Evolutionary conservation across 2,113 vertebrate species (phyloP).

Genomic region (Mixornis gularis): DNA sequence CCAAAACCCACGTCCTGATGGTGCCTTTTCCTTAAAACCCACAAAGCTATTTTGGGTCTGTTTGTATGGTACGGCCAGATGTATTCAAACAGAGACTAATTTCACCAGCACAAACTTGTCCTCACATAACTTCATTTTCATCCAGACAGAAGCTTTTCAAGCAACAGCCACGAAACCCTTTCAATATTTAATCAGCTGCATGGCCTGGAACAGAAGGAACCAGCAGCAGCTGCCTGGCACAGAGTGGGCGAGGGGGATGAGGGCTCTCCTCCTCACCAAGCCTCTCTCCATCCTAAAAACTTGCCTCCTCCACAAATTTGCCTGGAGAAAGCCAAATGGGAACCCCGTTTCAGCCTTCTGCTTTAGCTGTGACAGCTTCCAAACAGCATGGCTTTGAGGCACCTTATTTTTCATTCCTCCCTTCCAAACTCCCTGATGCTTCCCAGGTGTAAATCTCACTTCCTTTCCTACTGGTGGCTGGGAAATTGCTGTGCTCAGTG

Average conservation of each 20-base stretch:
- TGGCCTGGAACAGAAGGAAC: neutral
- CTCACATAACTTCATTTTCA: slow-evolving; percentile 18
- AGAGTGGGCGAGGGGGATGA: fast-evolving
- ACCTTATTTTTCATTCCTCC: neutral
- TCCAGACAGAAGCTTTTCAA: slow-evolving; percentile 40
- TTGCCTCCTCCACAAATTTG: neutral
- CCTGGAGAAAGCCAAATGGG: neutral
- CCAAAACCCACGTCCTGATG: neutral
- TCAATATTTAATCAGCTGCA: slow-evolving; percentile 60
- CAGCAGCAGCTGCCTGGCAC: neutral
- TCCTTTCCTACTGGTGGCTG: neutral
- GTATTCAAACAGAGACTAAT: neutral
- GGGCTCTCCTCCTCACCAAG: neutral
- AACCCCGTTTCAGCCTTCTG: neutral
- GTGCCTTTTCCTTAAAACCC: neutral
- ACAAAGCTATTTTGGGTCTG: neutral
- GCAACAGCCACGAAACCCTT: slow-evolving; percentile 6
- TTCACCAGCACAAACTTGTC: slow-evolving; percentile 27
- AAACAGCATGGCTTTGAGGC: neutral
- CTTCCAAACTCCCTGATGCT: neutral
- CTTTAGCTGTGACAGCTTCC: neutral
- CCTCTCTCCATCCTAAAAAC: neutral
- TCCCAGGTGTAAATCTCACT: neutral
- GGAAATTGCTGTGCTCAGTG: neutral
- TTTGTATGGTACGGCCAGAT: neutral